Base-by-base conservation (phyloP, 2,888 invertebrate genomes). In the Lottia scabra region DNA sequence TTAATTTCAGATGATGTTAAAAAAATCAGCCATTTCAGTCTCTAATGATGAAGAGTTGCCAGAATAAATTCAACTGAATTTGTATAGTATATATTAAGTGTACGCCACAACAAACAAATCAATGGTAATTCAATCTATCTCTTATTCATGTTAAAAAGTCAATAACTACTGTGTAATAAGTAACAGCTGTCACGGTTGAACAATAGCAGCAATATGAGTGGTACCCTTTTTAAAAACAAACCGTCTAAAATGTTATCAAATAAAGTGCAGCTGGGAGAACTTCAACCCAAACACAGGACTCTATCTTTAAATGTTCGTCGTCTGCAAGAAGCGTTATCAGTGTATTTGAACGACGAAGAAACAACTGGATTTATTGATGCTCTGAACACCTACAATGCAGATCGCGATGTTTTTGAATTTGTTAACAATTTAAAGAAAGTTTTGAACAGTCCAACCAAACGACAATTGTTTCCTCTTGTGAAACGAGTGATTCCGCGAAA, bases 361-460 rank as follows among this genome's bases (percentile, higher is more conserved):
- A 85, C 82, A 44, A 71, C 70, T 0, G 79, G 82, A 13, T 85
- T 87, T 75, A 78, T 85, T 12, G 81, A 81, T 6, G 80, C 83
- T 3, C 79, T 88, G 30, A 85, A 83, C 70, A 75, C 79, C 43
- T 88, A 84, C 71, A 83, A 85, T 43, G 70, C 78, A 0, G 76
- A 81, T 15, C 69, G 84, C 43, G 83, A 87, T 74, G 80, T 86
- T 16, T 75, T 81, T n/a, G 81, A 83, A 64, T 82, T 87, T 66
- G 81, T 84, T 1, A 80, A 77, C 62, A 74, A 77, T 19, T 78
- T 88, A 13, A 78, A 79, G 56, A 74, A 78, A 19, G 75, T 87
- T n/a, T 78, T 88, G 8, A 84, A 86, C 73, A 86, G 87, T 8
- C 84, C 86, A 3, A 84, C 82, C 26, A 87, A 87, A 68, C 75